These are phyloP conservation scores for Chloroclysta siterata DNA, from an alignment of 2,888 invertebrate species.

Conservation along the genomic window DNA sequence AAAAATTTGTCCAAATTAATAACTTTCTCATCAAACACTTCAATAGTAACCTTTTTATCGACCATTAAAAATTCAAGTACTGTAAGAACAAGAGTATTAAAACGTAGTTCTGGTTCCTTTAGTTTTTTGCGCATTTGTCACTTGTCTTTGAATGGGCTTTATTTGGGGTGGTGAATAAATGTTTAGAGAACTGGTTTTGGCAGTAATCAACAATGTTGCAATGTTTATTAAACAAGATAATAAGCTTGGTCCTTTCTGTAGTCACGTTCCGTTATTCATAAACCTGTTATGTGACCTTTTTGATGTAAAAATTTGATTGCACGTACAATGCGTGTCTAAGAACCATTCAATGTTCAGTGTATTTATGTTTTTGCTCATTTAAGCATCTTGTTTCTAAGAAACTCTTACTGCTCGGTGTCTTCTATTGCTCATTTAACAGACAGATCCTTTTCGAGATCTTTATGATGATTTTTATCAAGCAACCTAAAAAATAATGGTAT, in stretches of 20 bases:
- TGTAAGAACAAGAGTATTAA: slow-evolving; percentile 72
- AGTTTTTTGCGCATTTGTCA: slow-evolving; percentile 71
- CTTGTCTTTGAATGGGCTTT: slow-evolving; percentile 49
- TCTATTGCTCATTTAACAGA: background rate
- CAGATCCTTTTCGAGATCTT: background rate
- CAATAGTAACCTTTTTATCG: slow-evolving; percentile 63
- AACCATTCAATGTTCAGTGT: background rate
- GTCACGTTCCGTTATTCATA: slow-evolving; percentile 48
- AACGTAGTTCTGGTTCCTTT: slow-evolving; percentile 72
- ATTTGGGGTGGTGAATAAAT: slow-evolving; percentile 52
- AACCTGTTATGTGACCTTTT: slow-evolving; percentile 50
- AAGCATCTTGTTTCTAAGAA: no score
- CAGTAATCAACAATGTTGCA: slow-evolving; percentile 79
- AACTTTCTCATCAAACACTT: slow-evolving; percentile 70
- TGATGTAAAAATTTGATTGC: slow-evolving; percentile 46
- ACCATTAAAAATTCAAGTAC: slow-evolving; percentile 77
- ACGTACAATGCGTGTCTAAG: slow-evolving; percentile 15
- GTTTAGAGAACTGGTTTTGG: slow-evolving; percentile 62
- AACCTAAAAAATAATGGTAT: no score
- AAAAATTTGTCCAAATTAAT: slow-evolving; percentile 70
- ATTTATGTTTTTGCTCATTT: background rate
- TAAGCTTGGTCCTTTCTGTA: slow-evolving; percentile 65
- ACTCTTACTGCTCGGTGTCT: no score
- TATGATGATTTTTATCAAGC: background rate
- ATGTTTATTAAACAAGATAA: slow-evolving; percentile 83